Evolutionary conservation across 2,888 invertebrate species (phyloP), one percentile per base, ranked within the genome.

Genomic region (Tipula confusa): DNA sequence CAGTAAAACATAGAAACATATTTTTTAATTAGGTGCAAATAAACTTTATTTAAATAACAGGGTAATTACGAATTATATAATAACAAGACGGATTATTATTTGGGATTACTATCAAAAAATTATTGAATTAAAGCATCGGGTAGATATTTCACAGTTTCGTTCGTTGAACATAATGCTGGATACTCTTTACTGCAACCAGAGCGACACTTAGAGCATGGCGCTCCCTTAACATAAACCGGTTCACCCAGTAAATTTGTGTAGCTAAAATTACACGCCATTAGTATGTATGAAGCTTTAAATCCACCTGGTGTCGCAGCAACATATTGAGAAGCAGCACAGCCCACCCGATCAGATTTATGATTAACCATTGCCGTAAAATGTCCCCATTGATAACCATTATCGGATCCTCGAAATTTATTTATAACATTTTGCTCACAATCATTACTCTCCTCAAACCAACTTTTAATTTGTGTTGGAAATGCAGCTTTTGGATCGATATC

Each of bases 101-200:
- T 43, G n/a, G 13, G 13, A 64, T 24, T 24, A 2, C 33, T 9
- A 33, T 33, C 6, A 1, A 6, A 11, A 33, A 33, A 33, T 64
- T 4, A 15, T 43, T 43, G 43, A 28, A 79, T n/a, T 28, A 80
- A 80, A 80, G 29, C 5, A n/a, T 80, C 80, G 4, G 80, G 80
- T 15, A 80, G n/a, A 80, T 80, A 80, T 80, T 80, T 29, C 6
- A 80, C 80, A n/a, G n/a, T 15, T 80, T 80, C 80, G 31, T 29
- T 29, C 15, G 4, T 18, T 15, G 80, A 80, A 29, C 80, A 80
- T 15, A 80, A 13, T 29, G 80, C 80, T 29, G 80, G 80, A 9
- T 80, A 80, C 3, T 29, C 3, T 80, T 29, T 29, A 15, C 31
- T 80, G n/a, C 80, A 80, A 7, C 29, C 80, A 1, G 11, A 6